These are phyloP conservation scores for Microplitis mediator DNA, from an alignment of 1,140 invertebrate species.

Conservation along the genomic window DNA sequence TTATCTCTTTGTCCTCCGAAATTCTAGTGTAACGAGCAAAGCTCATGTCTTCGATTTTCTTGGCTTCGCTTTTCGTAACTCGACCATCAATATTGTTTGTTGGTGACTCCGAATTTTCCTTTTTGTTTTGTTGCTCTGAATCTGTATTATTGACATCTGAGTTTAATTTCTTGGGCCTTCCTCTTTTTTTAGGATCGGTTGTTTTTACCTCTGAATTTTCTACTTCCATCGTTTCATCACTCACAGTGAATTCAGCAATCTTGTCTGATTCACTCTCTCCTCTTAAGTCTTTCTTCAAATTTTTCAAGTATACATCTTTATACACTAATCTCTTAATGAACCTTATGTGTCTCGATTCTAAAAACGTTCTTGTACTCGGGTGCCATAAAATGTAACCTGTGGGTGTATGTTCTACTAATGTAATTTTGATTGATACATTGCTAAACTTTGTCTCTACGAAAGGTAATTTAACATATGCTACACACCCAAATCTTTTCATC, in stretches of 20 bases:
- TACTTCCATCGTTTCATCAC: constrained; percentile 7
- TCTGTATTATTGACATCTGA: constrained; percentile 1
- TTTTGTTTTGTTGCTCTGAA: constrained; percentile 8
- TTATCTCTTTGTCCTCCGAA: constrained; percentile 16
- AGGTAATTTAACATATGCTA: constrained; percentile 20
- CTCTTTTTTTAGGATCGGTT: constrained; percentile 17
- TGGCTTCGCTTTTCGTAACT: constrained; percentile 24
- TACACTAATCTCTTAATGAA: too few species aligned
- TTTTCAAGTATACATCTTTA: too few species aligned
- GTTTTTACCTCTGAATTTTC: constrained; percentile 9
- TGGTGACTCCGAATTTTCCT: neutral
- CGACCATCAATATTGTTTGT: constrained; percentile 7
- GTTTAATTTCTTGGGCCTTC: constrained; percentile 12
- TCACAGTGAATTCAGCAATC: constrained; percentile 2
- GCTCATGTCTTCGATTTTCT: constrained; percentile 21
- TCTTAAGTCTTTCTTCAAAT: neutral
- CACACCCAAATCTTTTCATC: constrained; percentile 22
- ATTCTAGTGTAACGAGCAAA: constrained; percentile 22
- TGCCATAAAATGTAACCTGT: too few species aligned
- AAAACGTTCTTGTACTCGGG: too few species aligned
- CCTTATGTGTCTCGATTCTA: too few species aligned
- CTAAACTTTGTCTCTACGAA: constrained; percentile 14
- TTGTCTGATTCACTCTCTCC: neutral
- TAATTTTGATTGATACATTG: constrained; percentile 20
- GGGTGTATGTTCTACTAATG: constrained; percentile 13